Base-by-base conservation (phyloP, 2,888 invertebrate species). In the Temnothorax rugatulus region DNA sequence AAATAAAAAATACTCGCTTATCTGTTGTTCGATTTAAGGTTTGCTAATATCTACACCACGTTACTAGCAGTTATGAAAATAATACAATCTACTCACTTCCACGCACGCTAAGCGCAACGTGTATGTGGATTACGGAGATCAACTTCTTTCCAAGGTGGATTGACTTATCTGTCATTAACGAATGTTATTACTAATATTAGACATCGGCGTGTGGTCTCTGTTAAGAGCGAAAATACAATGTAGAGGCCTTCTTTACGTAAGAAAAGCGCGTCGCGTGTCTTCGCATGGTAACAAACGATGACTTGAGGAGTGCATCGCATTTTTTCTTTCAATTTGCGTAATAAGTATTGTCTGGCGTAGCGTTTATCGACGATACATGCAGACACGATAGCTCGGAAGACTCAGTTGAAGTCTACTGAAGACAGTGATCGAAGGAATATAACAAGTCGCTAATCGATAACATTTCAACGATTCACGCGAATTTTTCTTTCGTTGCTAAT, bases 181-280 rank as follows among this genome's bases (percentile, higher is more conserved):
- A 38, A 38, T 38, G 34, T 64, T 50, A 52, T 66, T 18, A 41
- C 38, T 52, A 2, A 64, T n/a, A 64, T 68, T 47, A 47, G 25
- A 29, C 18, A 2, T 41, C 41, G 13, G 1, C 66, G 8, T 76
- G 38, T 76, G 21, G 64, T 76, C 8, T 76, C 50, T 76, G 66
- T 11, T 76, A 76, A 76, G 52, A 64, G 38, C 57, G 38, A 54
- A 54, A 73, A 50, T 29, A 34, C n/a, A 13, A 25, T 47, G 21
- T 7, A 1, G 25, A 44, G n/a, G 8, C 18, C 29, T 50, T 50
- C 21, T 75, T 75, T 75, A 75, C 11, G 34, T 63, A 75, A 75
- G 44, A 63, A 68, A 63, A 11, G 13, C 21, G 9, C 25, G 7
- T 61, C 44, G 61, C 29, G 21, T 76, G 34, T 63, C 18, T 52